phyloP scores from a whole-genome alignment of 2,797 vertebrate genomes.

The Meda fulgida region DNA sequence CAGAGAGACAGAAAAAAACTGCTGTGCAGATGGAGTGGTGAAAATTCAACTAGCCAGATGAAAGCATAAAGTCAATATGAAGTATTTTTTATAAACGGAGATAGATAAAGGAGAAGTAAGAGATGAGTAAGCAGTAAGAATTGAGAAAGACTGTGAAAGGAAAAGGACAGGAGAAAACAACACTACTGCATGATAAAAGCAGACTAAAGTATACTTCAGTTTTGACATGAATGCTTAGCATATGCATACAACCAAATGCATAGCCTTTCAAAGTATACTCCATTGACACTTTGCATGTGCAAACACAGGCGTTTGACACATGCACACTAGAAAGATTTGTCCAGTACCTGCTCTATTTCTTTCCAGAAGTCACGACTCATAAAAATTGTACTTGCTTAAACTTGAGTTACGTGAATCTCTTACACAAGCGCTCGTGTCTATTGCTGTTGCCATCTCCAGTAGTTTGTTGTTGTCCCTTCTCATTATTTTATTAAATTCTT shows the following conservation, averaged over 20 bases:
- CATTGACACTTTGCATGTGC: background rate
- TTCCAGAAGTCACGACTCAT: background rate
- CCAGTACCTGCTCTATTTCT: background rate
- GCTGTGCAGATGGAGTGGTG: conserved; percentile 73
- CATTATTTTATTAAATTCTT: background rate
- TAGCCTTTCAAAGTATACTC: background rate
- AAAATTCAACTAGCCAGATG: conserved; percentile 73
- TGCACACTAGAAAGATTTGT: background rate
- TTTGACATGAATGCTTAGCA: background rate
- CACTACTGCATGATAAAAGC: background rate
- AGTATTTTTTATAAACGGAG: conserved; percentile 56
- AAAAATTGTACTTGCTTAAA: background rate
- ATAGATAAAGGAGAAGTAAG: background rate
- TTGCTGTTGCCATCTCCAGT: background rate
- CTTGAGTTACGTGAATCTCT: background rate
- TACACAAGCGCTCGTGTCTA: no score
- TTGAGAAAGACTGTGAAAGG: background rate
- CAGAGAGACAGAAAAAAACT: conserved; percentile 45
- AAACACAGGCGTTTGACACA: background rate
- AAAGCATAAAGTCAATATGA: conserved; percentile 75
- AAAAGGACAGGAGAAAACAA: background rate
- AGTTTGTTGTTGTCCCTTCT: background rate
- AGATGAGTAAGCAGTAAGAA: conserved; percentile 9
- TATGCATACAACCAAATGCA: no score
- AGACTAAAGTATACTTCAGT: background rate